Conservation (phyloP, 2,113 vertebrate species). For the Cochlearius cochlearius region DNA sequence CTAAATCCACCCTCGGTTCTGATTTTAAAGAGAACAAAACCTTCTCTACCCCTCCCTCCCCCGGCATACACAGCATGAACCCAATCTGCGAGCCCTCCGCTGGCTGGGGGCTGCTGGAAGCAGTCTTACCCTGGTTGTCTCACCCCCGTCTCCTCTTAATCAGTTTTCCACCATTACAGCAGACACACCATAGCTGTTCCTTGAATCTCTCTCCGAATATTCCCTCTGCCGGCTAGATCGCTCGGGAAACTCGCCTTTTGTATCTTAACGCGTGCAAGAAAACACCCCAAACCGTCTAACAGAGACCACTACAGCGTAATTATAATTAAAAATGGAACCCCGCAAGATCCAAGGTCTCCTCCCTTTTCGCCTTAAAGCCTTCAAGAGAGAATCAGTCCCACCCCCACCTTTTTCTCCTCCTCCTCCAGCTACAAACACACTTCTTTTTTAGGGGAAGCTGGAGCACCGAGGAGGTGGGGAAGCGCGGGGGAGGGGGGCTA, state of each 20-base stretch:
- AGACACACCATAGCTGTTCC: background rate
- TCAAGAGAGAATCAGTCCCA: slow-evolving; percentile 24
- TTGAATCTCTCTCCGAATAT: slow-evolving; percentile 9
- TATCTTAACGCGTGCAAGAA: background rate
- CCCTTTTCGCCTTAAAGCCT: slow-evolving; percentile 53
- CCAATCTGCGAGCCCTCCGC: background rate
- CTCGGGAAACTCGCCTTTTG: background rate
- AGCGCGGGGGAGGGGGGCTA: background rate
- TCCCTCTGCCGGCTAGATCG: background rate
- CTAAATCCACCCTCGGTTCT: background rate
- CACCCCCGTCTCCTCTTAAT: slow-evolving; percentile 47
- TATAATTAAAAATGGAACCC: slow-evolving; percentile 66
- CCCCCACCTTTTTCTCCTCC: slow-evolving; percentile 27
- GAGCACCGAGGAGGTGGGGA: background rate
- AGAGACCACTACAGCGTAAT: slow-evolving; percentile 12
- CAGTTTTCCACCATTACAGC: slow-evolving; percentile 69
- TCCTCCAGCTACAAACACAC: slow-evolving; percentile 49
- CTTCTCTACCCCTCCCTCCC: background rate
- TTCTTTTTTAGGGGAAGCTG: slow-evolving; percentile 57
- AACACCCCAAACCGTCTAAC: background rate
- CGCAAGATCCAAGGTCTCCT: slow-evolving; percentile 52
- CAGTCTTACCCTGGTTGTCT: slow-evolving; percentile 51
- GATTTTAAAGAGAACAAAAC: background rate
- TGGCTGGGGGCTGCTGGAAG: background rate
- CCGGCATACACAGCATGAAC: background rate